phyloP scores from a whole-genome alignment of 2,113 vertebrate species.

The Notiomystis cincta region DNA sequence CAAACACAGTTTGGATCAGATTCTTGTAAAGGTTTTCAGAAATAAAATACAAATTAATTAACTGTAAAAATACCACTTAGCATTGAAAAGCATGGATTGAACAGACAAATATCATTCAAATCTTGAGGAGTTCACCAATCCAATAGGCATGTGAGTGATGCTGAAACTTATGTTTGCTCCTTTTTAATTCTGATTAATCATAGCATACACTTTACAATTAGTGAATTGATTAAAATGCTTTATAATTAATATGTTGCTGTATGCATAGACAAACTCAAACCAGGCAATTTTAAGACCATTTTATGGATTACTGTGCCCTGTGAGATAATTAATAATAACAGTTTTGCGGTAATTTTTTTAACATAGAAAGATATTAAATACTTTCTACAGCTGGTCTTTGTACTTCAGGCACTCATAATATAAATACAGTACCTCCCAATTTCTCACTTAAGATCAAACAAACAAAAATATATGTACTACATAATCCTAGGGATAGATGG shows the following conservation, averaged over 20 bases:
- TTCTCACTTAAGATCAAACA: not conserved
- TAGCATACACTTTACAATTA: not conserved
- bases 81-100: not conserved
- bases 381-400: not conserved
- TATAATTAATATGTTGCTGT: not conserved
- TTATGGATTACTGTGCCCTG: not conserved
- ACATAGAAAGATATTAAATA: not conserved
- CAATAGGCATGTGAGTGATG: accelerated
- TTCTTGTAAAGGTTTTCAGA: not conserved
- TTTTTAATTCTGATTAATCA: not conserved
- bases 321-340: not conserved
- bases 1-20: not conserved
- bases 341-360: not conserved
- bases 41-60: not conserved
- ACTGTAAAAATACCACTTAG: not conserved
- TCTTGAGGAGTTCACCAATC: not conserved
- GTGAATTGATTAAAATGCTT: not conserved
- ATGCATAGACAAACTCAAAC: not conserved
- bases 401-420: not conserved
- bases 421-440: not conserved
- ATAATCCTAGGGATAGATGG: not conserved
- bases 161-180: not conserved
- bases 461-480: not conserved
- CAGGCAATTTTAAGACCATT: not conserved
- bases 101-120: not conserved